These are phyloP conservation scores for Phanerotoma sp. DNA, from an alignment of 2,888 invertebrate species.

Conservation along the genomic window DNA sequence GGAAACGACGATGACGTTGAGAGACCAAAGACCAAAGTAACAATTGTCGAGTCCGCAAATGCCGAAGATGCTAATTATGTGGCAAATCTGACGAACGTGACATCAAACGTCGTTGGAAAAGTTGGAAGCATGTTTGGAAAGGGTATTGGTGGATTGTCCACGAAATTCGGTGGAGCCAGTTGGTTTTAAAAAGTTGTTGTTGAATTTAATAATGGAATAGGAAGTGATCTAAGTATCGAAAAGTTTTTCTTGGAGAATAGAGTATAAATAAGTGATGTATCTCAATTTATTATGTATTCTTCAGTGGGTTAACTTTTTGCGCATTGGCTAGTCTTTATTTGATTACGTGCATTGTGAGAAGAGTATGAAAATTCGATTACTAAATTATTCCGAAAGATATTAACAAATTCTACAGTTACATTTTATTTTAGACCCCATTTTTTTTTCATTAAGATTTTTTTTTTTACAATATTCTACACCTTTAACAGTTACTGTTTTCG, in stretches of 20 bases:
- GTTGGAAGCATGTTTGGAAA: constrained; percentile 89
- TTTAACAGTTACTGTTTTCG: too few relatives aligned
- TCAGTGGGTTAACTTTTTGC: too few relatives aligned
- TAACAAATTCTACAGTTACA: too few relatives aligned
- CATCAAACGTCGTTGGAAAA: constrained; percentile 83
- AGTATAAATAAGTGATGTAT: constrained; percentile 15
- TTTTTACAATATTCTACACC: too few relatives aligned
- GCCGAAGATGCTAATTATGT: constrained; percentile 73
- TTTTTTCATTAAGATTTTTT: too few relatives aligned
- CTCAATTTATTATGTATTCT: too few relatives aligned
- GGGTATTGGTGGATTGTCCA: constrained; percentile 86
- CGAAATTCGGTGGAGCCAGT: constrained; percentile 83
- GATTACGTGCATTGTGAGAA: too few relatives aligned
- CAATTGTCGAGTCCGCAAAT: constrained; percentile 62
- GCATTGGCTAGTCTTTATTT: too few relatives aligned
- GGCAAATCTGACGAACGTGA: constrained; percentile 76
- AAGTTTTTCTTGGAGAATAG: neutral
- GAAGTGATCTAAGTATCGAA: neutral
- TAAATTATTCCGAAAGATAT: too few relatives aligned
- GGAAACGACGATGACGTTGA: constrained; percentile 65
- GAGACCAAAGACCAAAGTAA: constrained; percentile 64
- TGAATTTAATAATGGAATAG: constrained; percentile 7
- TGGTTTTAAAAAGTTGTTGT: constrained; percentile 80
- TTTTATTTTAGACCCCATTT: too few relatives aligned
- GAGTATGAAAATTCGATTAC: too few relatives aligned